Evolutionary conservation across 2,797 vertebrate genomes (phyloP), one percentile per base, ranked within the genome.

Genomic region (Amphiprion clarkii): DNA sequence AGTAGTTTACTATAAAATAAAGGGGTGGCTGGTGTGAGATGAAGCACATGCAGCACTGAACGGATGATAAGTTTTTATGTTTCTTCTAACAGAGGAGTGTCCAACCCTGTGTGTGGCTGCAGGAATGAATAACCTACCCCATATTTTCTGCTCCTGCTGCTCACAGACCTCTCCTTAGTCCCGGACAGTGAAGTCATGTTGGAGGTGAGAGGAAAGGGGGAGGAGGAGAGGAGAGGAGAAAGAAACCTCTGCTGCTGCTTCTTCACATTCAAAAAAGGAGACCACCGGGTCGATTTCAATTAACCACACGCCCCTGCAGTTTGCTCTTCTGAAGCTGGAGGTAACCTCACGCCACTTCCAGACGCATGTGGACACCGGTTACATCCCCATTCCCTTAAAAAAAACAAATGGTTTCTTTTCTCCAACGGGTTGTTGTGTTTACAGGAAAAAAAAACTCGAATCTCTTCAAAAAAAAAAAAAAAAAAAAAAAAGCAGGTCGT

Each of bases 91-190:
- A 87, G 76, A 87, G 82, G 78, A 83, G 77, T 71, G 77, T 71
- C 83, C 75, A 64, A 23, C 64, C 58, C 19, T 54, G 16, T 1
- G 5, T 54, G 16, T 1, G 5, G 51, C 44, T 44, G 46, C 65
- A 56, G 46, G 53, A 71, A 78, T 66, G 60, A 74, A 78, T 60
- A 87, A 96, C 97, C 95, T 95, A 99, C 98, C 97, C 95, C 97
- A 64, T 96, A 96, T 96, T 98, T 99, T 92, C 96, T 96, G 94
- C 94, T 96, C 91, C 97, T 93, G 84, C 94, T 94, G 89, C 96
- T 95, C 84, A 95, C 96, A 64, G 96, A 94, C 93, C 97, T 94
- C 79, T 99, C 98, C 93, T 99, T 99, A 94, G 95, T 97, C 84
- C 97, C 98, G 62, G 92, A 93, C 77, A 95, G 92, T 76, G 95